Conservation (phyloP, 2,797 vertebrate genomes). For the Agapornis canus region DNA sequence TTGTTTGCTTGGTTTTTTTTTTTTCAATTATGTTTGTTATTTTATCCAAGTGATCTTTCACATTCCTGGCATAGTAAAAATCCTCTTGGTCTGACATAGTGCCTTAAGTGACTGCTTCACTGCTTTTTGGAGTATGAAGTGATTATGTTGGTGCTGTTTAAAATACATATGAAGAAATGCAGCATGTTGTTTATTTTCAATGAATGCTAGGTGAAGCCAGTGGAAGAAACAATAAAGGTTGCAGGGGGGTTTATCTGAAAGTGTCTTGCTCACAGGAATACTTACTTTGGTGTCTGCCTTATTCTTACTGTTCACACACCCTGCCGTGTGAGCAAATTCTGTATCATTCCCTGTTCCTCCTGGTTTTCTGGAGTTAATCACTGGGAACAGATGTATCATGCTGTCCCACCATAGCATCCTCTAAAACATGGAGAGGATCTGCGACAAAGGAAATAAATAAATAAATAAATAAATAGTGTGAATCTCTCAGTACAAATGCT, state of each 20-base stretch:
- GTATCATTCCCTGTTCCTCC: neutral
- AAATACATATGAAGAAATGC: neutral
- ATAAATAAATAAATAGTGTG: neutral
- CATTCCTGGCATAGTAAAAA: neutral
- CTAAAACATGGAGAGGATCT: neutral
- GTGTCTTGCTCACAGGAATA: fast-evolving
- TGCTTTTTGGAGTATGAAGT: neutral
- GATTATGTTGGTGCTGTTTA: neutral
- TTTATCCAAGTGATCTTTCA: neutral
- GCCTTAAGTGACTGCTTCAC: neutral
- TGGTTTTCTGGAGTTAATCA: fast-evolving
- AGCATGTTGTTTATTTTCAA: neutral
- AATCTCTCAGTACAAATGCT: fast-evolving
- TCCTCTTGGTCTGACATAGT: neutral
- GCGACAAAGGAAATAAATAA: neutral
- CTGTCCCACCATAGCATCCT: fast-evolving
- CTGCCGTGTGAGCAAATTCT: neutral
- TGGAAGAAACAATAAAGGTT: neutral
- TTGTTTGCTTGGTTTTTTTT: neutral
- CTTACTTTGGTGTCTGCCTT: fast-evolving
- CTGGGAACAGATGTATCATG: fast-evolving
- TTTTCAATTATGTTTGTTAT: neutral
- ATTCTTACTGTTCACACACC: neutral
- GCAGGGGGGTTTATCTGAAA: fast-evolving
- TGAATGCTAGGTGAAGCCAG: neutral